Evolutionary conservation across 2,888 invertebrate species (phyloP).

Genomic region (Caenorhabditis sp.): DNA sequence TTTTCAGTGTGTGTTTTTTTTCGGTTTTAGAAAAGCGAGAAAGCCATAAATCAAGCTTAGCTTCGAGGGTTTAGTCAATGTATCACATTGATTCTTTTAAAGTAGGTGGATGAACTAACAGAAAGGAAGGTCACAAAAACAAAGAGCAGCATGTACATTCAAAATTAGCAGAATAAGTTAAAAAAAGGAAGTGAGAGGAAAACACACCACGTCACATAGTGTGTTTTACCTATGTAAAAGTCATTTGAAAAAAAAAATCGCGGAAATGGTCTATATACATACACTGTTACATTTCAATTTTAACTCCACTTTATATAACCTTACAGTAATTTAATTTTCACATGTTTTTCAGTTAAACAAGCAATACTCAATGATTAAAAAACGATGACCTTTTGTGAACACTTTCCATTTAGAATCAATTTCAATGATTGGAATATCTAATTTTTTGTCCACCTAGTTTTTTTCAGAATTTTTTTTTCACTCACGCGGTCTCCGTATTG

Average conservation of each 20-base stretch:
- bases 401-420: not conserved
- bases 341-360: no score
- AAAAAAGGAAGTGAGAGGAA: no score
- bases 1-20: not conserved
- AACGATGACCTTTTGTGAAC: no score
- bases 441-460: not conserved
- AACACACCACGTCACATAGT: no score
- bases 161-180: no score
- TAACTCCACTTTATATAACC: no score
- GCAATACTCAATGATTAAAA: no score
- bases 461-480: not conserved
- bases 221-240: no score
- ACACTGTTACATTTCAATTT: no score
- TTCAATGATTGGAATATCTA: not conserved
- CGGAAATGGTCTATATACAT: no score
- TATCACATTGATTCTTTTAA: not conserved
- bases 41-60: not conserved
- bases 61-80: not conserved
- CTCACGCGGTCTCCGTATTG: constrained; percentile 30
- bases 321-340: no score
- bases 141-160: not conserved
- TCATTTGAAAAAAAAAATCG: no score
- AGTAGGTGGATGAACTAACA: not conserved
- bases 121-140: not conserved
- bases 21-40: not conserved